Percentiles rank a stretch among this genome's conserved stretches.
Evolutionary conservation across 2,888 invertebrate genomes (phyloP).

Genomic region (Exocentrus adspersus): DNA sequence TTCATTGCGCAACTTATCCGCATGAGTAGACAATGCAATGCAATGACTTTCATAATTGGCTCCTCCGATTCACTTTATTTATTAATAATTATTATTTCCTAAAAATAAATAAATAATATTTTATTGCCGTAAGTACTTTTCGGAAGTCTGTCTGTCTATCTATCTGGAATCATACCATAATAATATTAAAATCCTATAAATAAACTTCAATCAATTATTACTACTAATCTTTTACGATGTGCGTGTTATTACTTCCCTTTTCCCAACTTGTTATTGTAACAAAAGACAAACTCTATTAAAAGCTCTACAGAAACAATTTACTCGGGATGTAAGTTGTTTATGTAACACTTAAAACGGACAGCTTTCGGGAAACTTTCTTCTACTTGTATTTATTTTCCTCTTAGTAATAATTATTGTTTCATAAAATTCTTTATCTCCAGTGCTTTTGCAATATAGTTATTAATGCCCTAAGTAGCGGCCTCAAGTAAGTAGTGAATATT

Average conservation of each 20-base stretch:
- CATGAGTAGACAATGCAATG: too few species aligned
- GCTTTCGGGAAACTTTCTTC: conserved; percentile 6
- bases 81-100: too few species aligned
- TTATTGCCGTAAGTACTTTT: too few species aligned
- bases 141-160: too few species aligned
- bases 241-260: conserved; percentile 11
- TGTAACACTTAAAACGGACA: conserved; percentile 18
- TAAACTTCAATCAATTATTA: conserved; percentile 6
- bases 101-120: too few species aligned
- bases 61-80: too few species aligned
- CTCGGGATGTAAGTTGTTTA: conserved; percentile 8
- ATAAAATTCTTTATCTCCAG: conserved; percentile 1
- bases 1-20: too few species aligned
- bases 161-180: too few species aligned
- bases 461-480: too few species aligned
- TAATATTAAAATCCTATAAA: too few species aligned
- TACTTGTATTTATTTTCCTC: conserved; percentile 13
- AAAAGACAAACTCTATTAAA: conserved; percentile 20
- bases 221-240: not conserved
- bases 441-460: not conserved
- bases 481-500: too few species aligned
- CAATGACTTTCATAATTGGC: too few species aligned
- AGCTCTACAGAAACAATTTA: conserved; percentile 23
- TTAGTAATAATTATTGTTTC: conserved; percentile 14
- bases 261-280: conserved; percentile 8